These are phyloP conservation scores for Pachliopta kotzebuea DNA, from an alignment of 2,888 invertebrate species.

Conservation along the genomic window DNA sequence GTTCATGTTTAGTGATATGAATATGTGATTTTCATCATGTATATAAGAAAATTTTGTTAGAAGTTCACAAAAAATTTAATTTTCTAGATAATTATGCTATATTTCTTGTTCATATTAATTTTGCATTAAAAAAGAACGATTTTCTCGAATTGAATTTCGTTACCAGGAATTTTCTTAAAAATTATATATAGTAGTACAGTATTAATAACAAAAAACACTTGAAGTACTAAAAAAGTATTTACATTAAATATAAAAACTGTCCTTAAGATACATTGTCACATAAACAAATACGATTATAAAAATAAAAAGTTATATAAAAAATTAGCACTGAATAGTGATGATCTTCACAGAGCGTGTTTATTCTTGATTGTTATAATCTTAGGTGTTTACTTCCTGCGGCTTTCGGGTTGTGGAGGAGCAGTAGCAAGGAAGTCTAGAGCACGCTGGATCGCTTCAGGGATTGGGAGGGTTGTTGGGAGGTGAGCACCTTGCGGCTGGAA, in stretches of 20 bases:
- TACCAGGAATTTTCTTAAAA: not conserved
- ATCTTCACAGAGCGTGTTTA: conserved; percentile 18
- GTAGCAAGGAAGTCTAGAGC: conserved; percentile 84
- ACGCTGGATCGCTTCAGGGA: conserved; percentile 84
- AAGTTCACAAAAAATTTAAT: too few species aligned
- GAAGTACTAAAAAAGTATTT: conserved; percentile 29
- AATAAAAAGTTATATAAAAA: conserved; percentile 26
- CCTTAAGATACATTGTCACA: conserved; percentile 34
- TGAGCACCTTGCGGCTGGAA: conserved; percentile 83
- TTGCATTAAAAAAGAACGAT: too few species aligned
- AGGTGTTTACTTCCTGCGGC: conserved; percentile 28
- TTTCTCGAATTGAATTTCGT: too few species aligned
- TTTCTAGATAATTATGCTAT: too few species aligned
- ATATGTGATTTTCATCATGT: too few species aligned
- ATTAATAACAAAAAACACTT: not conserved
- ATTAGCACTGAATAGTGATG: conserved; percentile 34
- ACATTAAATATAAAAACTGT: conserved; percentile 35
- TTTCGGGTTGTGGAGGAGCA: conserved; percentile 75
- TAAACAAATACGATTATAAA: conserved; percentile 28
- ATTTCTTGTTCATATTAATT: too few species aligned
- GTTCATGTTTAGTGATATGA: too few species aligned
- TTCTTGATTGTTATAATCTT: conserved; percentile 1
- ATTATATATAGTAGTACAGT: too few species aligned
- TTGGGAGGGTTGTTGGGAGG: conserved; percentile 84
- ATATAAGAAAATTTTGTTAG: too few species aligned